Percentiles rank a stretch among this genome's conserved stretches.
phyloP scores from a whole-genome alignment of 2,888 invertebrate species.

The Oxyteleia sp. region DNA sequence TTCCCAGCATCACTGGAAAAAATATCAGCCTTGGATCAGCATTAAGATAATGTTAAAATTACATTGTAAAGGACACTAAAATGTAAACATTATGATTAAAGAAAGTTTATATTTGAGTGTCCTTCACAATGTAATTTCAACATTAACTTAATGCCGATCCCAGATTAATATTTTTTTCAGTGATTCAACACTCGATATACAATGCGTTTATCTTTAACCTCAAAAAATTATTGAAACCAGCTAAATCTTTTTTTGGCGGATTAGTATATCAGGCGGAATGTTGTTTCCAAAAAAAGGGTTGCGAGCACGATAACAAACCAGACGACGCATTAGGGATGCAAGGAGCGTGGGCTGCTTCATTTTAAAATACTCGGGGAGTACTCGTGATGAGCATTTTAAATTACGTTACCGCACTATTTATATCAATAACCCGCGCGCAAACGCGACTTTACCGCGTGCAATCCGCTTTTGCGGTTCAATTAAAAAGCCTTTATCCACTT shows the following conservation, averaged over 20 bases:
- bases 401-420: conserved; percentile 46
- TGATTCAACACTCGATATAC: no score
- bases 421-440: conserved; percentile 42
- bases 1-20: no score
- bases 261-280: conserved; percentile 45
- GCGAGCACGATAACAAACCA: conserved; percentile 54
- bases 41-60: no score
- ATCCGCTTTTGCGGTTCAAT: conserved; percentile 48
- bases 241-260: conserved; percentile 13
- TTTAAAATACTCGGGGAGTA: conserved; percentile 51
- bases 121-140: no score
- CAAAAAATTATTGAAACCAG: conserved; percentile 25
- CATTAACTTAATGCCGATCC: no score
- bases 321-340: conserved; percentile 47
- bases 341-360: conserved; percentile 41
- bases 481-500: conserved; percentile 58
- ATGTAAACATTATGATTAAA: no score
- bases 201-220: no score
- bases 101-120: no score
- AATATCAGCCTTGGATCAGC: no score
- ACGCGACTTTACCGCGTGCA: conserved; percentile 21
- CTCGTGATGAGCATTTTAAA: conserved; percentile 63
- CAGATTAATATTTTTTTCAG: no score
- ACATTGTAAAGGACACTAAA: no score
- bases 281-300: background rate